Evolutionary conservation across 1,140 invertebrate species (phyloP).

Genomic region (Aphidius gifuensis): DNA sequence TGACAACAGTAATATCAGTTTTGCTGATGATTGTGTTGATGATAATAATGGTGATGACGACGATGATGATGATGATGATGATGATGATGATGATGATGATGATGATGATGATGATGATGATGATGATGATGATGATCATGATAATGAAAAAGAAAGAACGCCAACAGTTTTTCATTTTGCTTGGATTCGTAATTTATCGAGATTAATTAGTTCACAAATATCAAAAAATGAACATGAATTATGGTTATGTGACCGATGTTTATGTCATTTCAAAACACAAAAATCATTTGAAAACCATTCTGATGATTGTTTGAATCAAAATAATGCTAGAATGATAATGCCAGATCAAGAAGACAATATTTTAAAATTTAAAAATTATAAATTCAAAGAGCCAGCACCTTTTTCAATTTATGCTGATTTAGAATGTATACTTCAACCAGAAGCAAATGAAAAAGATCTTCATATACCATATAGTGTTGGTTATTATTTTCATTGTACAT

Average conservation of each 20-base stretch:
- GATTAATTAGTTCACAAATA: not conserved
- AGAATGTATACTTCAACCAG: slow-evolving; percentile 36
- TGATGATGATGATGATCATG: too few species aligned
- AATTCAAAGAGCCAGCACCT: slow-evolving; percentile 32
- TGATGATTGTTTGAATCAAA: not conserved
- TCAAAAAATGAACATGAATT: not conserved
- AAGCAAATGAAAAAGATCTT: slow-evolving; percentile 32
- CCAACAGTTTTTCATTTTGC: slow-evolving; percentile 1
- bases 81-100: too few species aligned
- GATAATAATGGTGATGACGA: too few species aligned
- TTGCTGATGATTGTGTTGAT: too few species aligned
- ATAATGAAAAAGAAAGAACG: not conserved
- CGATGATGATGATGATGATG: too few species aligned
- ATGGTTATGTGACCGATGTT: not conserved
- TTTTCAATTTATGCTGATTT: slow-evolving; percentile 44
- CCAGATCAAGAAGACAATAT: not conserved
- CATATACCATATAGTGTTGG: slow-evolving; percentile 43
- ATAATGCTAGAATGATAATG: not conserved
- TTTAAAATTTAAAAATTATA: slow-evolving; percentile 35
- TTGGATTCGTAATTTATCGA: not conserved
- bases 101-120: too few species aligned
- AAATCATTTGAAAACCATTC: not conserved
- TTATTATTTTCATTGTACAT: slow-evolving; percentile 45
- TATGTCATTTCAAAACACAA: not conserved
- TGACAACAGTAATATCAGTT: too few species aligned